Conservation (phyloP, 2,113 vertebrate species). For the Aldabrachelys gigantea region DNA sequence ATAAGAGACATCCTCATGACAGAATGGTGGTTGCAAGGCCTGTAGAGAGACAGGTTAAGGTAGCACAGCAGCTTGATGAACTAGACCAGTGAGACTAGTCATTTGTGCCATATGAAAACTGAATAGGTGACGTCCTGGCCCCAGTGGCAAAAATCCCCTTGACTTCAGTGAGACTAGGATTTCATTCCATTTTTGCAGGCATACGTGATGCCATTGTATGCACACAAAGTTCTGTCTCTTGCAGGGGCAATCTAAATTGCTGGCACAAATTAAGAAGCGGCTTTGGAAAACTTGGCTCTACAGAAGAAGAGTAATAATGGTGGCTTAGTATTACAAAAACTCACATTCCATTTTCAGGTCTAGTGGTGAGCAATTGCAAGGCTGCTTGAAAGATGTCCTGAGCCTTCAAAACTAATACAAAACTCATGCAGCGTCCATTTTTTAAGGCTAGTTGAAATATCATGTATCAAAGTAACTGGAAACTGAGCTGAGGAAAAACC, state of each 20-base stretch:
- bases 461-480: constrained; percentile 67
- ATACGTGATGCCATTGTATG: background rate
- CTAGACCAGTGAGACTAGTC: background rate
- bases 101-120: background rate
- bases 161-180: background rate
- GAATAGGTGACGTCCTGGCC: background rate
- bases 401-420: constrained; percentile 58
- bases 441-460: constrained; percentile 52
- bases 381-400: constrained; percentile 41
- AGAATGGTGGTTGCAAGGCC: background rate
- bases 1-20: background rate
- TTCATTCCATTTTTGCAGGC: background rate
- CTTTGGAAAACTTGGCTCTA: background rate
- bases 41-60: background rate
- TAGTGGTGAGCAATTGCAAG: constrained; percentile 28
- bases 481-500: constrained; percentile 54
- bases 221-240: background rate
- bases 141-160: background rate
- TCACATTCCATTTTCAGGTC: background rate
- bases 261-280: background rate
- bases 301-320: background rate
- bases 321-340: background rate
- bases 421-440: background rate
- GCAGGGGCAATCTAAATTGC: background rate
- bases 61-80: background rate